Evolutionary conservation across 2,113 vertebrate species (phyloP), one percentile per base, ranked within the genome.

Genomic region (Laterallus jamaicensis): DNA sequence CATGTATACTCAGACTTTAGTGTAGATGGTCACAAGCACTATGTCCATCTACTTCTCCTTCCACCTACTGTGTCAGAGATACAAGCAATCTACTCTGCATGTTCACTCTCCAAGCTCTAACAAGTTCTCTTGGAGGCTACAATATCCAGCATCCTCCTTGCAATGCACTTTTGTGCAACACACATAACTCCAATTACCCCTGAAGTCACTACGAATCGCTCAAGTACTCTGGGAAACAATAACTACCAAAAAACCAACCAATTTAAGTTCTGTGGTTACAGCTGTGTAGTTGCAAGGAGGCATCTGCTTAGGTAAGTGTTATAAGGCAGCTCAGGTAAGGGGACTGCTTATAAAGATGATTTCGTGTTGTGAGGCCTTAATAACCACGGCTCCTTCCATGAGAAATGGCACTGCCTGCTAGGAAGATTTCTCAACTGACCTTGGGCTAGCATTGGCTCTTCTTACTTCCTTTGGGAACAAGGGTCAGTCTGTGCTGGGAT

Each of bases 211-310:
- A 60, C 3, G 29, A 64, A 73, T 13, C 6, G 32, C 26, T 69
- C 14, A 76, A 40, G 11, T 35, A 78, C 11, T 39, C 17, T 60
- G 59, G 28, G 35, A 92, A 63, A 82, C 29, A 78, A 50, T 22
- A 68, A 67, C 58, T 62, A 70, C 2, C 2, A 77, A 60, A 67
- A 79, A 21, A 0, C 0, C 4, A 58, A 11, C 5, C 0, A 0
- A 78, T 75, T 68, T 78, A 44, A 78, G 15, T 8, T 80, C 44
- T 82, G 32, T 73, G 35, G 10, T 21, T 82, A 29, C 10, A 87
- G 22, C 6, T 68, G 26, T 50, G 8, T 25, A 69, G 20, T 73
- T 86, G 75, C 37, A 62, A 58, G n/a, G 21, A 81, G 18, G 21
- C 7, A 86, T 32, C 28, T 59, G n/a, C 32, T 85, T 73, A 73